These are phyloP conservation scores for Drosophila sturtevanti DNA, from an alignment of 1,140 invertebrate genomes.

Conservation along the genomic window DNA sequence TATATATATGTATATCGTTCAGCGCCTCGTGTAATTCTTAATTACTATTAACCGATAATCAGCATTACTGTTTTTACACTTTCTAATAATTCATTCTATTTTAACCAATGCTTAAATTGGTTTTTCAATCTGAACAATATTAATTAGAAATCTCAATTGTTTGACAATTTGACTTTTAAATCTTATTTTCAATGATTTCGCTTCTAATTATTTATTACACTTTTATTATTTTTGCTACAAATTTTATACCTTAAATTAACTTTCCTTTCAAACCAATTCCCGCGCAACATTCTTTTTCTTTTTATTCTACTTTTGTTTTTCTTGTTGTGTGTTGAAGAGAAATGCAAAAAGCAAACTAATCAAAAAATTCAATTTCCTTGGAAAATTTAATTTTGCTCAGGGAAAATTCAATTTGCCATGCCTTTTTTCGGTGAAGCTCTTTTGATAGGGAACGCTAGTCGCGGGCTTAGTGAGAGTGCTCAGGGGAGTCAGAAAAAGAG, in stretches of 20 bases:
- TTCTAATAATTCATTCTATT: too few relatives aligned
- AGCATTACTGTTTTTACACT: too few relatives aligned
- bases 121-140: too few relatives aligned
- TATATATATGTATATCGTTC: too few relatives aligned
- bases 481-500: neutral
- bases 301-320: slow-evolving; percentile 58
- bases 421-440: slow-evolving; percentile 51
- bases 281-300: slow-evolving; percentile 31
- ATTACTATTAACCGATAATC: too few relatives aligned
- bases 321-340: slow-evolving; percentile 50
- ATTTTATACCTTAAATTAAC: slow-evolving; percentile 63
- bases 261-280: slow-evolving; percentile 77
- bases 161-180: too few relatives aligned
- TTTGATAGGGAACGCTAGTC: slow-evolving; percentile 32
- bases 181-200: too few relatives aligned
- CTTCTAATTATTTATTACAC: slow-evolving; percentile 1
- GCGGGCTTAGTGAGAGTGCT: slow-evolving; percentile 10
- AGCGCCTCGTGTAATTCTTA: too few relatives aligned
- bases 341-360: slow-evolving; percentile 81
- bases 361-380: slow-evolving; percentile 82
- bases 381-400: slow-evolving; percentile 81
- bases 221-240: neutral
- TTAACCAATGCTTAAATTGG: too few relatives aligned
- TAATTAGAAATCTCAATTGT: too few relatives aligned
- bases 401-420: slow-evolving; percentile 79